Conservation (phyloP, 2,113 vertebrate genomes). For the Mobula hypostoma region DNA sequence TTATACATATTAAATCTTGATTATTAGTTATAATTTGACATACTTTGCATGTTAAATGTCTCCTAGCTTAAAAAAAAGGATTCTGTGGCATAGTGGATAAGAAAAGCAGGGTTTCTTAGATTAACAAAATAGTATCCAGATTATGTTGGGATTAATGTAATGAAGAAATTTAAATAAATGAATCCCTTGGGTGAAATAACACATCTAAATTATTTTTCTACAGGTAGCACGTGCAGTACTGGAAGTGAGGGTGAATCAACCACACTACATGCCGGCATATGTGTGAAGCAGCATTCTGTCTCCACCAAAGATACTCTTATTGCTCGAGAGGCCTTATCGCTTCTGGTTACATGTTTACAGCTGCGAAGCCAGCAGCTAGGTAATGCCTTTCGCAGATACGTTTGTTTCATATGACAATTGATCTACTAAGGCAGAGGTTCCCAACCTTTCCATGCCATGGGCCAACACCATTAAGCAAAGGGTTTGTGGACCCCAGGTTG, state of each 20-base stretch:
- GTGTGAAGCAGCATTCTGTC: slow-evolving; percentile 83
- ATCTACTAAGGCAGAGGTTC: background rate
- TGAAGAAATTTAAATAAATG: too few species aligned
- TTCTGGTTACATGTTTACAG: slow-evolving; percentile 92
- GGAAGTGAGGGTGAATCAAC: slow-evolving; percentile 88
- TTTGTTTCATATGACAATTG: background rate
- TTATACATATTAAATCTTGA: background rate
- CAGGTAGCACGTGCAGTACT: slow-evolving; percentile 96
- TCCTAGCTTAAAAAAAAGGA: background rate
- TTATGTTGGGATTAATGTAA: background rate
- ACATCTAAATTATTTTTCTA: slow-evolving; percentile 33
- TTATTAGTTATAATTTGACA: background rate
- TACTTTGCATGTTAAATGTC: background rate
- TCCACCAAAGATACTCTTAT: slow-evolving; percentile 94
- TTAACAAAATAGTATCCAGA: background rate
- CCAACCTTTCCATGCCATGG: too few species aligned
- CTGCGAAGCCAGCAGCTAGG: slow-evolving; percentile 89
- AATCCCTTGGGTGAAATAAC: background rate
- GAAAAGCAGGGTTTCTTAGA: background rate
- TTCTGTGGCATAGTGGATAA: background rate
- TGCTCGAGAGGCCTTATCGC: slow-evolving; percentile 88
- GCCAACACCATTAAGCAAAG: too few species aligned
- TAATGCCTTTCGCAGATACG: slow-evolving; percentile 47
- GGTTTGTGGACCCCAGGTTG: too few species aligned
- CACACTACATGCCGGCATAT: slow-evolving; percentile 85